Evolutionary conservation across 2,113 vertebrate genomes (phyloP).

Genomic region (Speoplatyrhinus poulsoni): DNA sequence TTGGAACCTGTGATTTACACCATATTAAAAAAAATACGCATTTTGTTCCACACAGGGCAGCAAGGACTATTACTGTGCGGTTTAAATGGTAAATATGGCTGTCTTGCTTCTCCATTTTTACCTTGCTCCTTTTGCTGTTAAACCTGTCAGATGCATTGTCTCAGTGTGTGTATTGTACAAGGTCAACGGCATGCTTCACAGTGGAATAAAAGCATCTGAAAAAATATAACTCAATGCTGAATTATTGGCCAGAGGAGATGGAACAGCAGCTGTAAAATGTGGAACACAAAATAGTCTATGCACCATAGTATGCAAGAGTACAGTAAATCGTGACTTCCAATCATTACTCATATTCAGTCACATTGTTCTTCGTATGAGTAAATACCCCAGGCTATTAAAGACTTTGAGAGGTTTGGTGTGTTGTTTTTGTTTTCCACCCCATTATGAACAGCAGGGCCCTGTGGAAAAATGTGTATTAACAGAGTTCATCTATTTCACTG

Average conservation of each 20-base stretch:
- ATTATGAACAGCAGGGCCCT: constrained; percentile 37
- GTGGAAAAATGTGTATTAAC: constrained; percentile 28
- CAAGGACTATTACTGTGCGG: background rate
- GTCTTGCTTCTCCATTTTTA: background rate
- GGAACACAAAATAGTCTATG: background rate
- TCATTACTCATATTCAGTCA: constrained; percentile 2
- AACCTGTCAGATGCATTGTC: background rate
- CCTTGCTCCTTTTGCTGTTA: background rate
- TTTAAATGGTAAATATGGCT: background rate
- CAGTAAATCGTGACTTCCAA: constrained; percentile 13
- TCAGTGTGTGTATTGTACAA: background rate
- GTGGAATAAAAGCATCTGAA: background rate
- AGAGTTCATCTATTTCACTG: background rate
- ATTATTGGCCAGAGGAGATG: no score
- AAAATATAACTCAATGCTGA: background rate
- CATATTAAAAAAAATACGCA: background rate
- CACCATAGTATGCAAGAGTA: background rate
- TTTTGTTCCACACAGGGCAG: background rate
- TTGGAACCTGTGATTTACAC: background rate
- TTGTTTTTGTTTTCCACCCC: constrained; percentile 51
- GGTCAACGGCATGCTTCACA: background rate
- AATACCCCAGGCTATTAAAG: constrained; percentile 15
- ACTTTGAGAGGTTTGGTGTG: constrained; percentile 29
- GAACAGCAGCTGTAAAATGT: no score
- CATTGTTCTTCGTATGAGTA: constrained; percentile 10